These are phyloP conservation scores for Bambusicola thoracicus DNA, from an alignment of 2,113 vertebrate species.

Conservation along the genomic window DNA sequence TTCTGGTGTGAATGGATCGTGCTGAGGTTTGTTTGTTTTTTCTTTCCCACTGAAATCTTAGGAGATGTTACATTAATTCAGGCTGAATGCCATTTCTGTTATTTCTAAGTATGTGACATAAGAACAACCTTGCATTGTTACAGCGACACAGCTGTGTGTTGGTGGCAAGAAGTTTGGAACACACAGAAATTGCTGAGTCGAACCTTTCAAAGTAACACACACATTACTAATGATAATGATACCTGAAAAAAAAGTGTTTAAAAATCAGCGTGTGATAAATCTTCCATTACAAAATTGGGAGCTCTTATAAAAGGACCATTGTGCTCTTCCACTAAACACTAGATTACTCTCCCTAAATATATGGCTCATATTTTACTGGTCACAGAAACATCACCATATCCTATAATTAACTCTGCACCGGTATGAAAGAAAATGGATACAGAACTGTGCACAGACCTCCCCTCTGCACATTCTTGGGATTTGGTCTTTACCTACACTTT, in stretches of 20 bases:
- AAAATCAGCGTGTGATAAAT: neutral
- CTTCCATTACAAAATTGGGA: neutral
- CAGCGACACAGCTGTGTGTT: neutral
- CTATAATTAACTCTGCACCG: neutral
- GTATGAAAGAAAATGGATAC: neutral
- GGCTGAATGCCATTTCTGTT: neutral
- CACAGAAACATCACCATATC: neutral
- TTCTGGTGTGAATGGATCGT: neutral
- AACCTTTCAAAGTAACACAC: conserved; percentile 31
- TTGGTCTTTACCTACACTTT: neutral
- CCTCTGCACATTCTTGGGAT: neutral
- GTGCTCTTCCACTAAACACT: neutral
- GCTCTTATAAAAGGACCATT: neutral
- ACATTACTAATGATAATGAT: conserved; percentile 40
- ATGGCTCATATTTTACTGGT: neutral
- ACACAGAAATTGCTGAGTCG: neutral
- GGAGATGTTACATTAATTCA: neutral
- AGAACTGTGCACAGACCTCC: neutral
- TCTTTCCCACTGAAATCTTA: neutral
- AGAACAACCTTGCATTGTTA: conserved; percentile 63
- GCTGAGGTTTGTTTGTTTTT: neutral
- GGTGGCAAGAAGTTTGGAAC: neutral
- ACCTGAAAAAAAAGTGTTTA: neutral
- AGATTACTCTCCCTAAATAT: neutral
- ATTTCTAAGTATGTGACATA: conserved; percentile 16